Base-by-base conservation (phyloP, 2,888 invertebrate species). In the Ophonus ardosiacus region DNA sequence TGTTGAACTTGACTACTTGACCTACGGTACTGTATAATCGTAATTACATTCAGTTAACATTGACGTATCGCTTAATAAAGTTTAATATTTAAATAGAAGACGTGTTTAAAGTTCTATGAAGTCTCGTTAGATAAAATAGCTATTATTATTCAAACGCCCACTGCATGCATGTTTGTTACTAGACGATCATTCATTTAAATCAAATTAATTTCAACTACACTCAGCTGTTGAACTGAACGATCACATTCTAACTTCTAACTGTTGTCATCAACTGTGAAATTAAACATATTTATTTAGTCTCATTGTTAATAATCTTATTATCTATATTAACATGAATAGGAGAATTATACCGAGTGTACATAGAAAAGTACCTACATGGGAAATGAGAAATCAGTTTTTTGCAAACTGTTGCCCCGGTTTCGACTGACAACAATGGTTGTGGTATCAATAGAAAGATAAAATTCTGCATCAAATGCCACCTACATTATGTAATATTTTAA, bases 61-160 rank as follows among this genome's bases (percentile, higher is more conserved):
- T 13, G 13, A 1, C 13, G 0, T 51, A 51, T 13, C 10, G 8
- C 43, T 51, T 51, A 51, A 51, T 51, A 10, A 51, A 51, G 10
- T 13, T 51, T 13, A 51, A 51, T 51, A 51, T 13, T 51, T 18
- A 63, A 63, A 63, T 24, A 68, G n/a, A 38, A 31, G 68, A 15
- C 68, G 68, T 68, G 38, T 68, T 68, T 38, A 68, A 38, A 68
- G 68, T 68, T 68, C 15, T 31, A 21, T 65, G 6, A 24, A 63
- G 18, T 38, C 31, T 68, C 68, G 68, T 68, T 68, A 68, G 15
- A 68, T 24, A 65, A 65, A 65, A 65, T 68, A 68, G 38, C 68
- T 68, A 68, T 68, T 24, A 68, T 68, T 68, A 68, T 13, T 68
- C 68, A 13, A 31, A 31, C 68, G 38, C 68, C 68, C 68, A 68